Evolutionary conservation across 2,888 invertebrate species (phyloP).

Genomic region (Lasioglossum leucozonium): DNA sequence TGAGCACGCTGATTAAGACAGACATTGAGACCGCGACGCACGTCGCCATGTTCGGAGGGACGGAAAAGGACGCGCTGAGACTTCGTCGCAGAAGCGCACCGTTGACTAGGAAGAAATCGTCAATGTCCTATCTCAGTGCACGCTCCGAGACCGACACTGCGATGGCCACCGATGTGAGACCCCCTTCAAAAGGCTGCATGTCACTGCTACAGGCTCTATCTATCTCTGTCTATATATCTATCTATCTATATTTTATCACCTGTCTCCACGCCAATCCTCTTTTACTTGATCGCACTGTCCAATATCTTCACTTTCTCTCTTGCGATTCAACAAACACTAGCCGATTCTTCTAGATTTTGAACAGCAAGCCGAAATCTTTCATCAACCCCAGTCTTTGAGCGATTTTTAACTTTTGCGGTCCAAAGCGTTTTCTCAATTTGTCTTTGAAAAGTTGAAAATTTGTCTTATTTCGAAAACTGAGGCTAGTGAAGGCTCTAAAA

Average conservation of each 20-base stretch:
- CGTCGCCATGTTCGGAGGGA: conserved; percentile 84
- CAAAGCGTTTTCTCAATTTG: neutral
- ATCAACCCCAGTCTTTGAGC: neutral
- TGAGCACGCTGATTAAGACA: conserved; percentile 92
- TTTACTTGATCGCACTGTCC: neutral
- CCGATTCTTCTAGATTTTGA: neutral
- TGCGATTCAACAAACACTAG: neutral
- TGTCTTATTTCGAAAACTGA: neutral
- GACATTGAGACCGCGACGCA: conserved; percentile 88
- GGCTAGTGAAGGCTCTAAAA: neutral
- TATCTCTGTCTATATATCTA: conserved; percentile 37
- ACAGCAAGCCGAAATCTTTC: neutral
- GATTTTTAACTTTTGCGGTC: neutral
- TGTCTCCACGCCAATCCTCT: neutral
- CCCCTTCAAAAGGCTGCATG: conserved; percentile 76
- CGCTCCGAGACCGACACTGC: conserved; percentile 83
- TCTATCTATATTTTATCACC: conserved; percentile 16
- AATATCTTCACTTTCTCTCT: neutral
- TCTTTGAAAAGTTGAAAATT: neutral
- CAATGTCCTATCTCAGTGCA: conserved; percentile 84
- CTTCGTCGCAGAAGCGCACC: conserved; percentile 83
- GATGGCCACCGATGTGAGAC: conserved; percentile 83
- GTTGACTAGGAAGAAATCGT: conserved; percentile 84
- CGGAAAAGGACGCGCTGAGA: conserved; percentile 82
- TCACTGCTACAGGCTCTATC: conserved; percentile 63